Evolutionary conservation across 1,140 invertebrate species (phyloP), one percentile per base, ranked within the genome.

Genomic region (Bombus breviceps): DNA sequence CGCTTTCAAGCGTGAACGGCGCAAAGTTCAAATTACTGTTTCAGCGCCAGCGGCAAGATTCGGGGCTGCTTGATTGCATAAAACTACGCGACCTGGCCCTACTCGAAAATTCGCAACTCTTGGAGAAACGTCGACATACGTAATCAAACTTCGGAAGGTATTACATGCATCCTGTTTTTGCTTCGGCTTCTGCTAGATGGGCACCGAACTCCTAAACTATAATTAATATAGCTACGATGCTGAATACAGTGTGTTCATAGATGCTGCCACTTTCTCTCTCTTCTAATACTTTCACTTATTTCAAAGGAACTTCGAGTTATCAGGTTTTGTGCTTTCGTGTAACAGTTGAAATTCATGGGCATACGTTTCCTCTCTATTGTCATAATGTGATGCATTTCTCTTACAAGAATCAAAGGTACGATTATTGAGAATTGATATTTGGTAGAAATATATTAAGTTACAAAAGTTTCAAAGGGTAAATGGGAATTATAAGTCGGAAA

Each of bases 101-200:
- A 28, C 32, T 62, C 57, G 69, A 81, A 73, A 85, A 80, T 85
- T 85, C 77, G 39, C 68, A 47, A 79, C 37, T 43, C 53, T 69
- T 78, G 34, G 39, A 72, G 53, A 84, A 74, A 18, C 78, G 71
- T 83, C 75, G 82, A 84, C 85, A 81, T 81, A 90, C 62, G 47
- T 84, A 90, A 89, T 89, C 86, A 89, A 90, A 89, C 76, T 90
- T 78, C 62, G 85, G 66, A 82, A 86, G 81, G 74, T 78, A 89
- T 76, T 79, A 66, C 77, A 32, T 62, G 73, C 73, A 32, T 75
- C 41, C 39, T 32, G 78, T 86, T 89, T 89, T 89, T 89, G 81
- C 43, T 28, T 4, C 22, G 47, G 71, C 41, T 32, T 62, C 77
- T n/a, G 43, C 12, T 47, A 81, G 89, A 81, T 80, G 87, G 57